Conservation (phyloP, 2,797 vertebrate genomes). For the Menidia menidia region DNA sequence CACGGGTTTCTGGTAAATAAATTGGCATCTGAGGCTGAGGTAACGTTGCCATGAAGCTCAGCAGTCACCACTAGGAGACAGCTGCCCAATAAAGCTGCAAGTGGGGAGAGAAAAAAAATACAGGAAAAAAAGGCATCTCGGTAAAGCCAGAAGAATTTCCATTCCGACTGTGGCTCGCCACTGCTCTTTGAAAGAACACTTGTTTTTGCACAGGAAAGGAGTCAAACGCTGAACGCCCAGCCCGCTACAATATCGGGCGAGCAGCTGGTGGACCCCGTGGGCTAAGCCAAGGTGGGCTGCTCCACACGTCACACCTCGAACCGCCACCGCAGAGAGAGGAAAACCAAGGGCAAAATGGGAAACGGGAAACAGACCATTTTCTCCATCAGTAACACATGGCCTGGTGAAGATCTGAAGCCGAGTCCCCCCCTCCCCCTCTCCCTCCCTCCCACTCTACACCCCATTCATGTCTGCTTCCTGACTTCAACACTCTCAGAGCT, state of each 20-base stretch:
- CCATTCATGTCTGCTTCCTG: background rate
- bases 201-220: constrained; percentile 21
- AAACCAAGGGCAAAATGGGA: constrained; percentile 10
- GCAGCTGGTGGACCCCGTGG: constrained; percentile 63
- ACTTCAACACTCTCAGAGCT: constrained; percentile 25
- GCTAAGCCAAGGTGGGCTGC: constrained; percentile 48
- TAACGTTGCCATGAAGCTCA: constrained; percentile 34
- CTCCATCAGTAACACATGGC: constrained; percentile 50
- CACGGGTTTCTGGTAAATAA: constrained; percentile 21
- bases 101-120: background rate
- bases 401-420: constrained; percentile 27
- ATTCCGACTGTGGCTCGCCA: constrained; percentile 61
- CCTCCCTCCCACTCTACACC: constrained; percentile 2
- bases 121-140: constrained; percentile 32
- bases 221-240: constrained; percentile 21
- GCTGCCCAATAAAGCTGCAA: constrained; percentile 54
- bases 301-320: constrained; percentile 30
- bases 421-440: background rate
- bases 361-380: constrained; percentile 54
- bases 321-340: constrained; percentile 14
- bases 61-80: constrained; percentile 37
- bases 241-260: constrained; percentile 40
- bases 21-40: background rate
- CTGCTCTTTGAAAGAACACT: constrained; percentile 40
- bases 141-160: constrained; percentile 52